Conservation (phyloP, 2,113 vertebrate species). For the Neotoma lepida region DNA sequence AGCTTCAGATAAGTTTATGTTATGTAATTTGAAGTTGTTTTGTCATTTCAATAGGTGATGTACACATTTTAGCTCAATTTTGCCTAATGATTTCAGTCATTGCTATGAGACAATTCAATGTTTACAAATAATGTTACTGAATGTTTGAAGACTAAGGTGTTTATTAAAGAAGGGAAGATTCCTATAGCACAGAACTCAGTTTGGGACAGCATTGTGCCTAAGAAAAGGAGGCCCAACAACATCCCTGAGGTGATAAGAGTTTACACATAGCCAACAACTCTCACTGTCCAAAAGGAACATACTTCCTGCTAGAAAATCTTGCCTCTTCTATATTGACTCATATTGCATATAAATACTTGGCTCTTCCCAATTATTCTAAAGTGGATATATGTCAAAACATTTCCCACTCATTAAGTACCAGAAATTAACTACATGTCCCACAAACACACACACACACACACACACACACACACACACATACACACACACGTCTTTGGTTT, state of each 20-base stretch:
- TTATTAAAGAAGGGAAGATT: not conserved
- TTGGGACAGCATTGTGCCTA: not conserved
- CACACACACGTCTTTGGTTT: not conserved
- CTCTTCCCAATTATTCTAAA: not conserved
- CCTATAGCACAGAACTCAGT: not conserved
- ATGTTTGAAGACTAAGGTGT: not conserved
- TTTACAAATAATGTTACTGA: not conserved
- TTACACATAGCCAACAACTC: not conserved
- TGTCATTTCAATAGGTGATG: not conserved
- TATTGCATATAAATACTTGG: not conserved
- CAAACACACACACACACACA: not conserved
- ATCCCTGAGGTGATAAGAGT: not conserved
- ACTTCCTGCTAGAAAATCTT: not conserved
- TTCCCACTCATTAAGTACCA: not conserved
- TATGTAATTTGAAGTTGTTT: constrained; percentile 24
- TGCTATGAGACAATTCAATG: not conserved
- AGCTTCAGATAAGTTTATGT: constrained; percentile 27
- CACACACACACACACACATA: not conserved
- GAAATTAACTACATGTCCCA: not conserved
- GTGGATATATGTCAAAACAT: not conserved
- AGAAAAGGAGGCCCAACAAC: not conserved
- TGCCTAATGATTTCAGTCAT: not conserved
- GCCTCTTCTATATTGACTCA: not conserved
- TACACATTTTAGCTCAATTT: not conserved
- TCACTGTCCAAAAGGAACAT: not conserved